These are phyloP conservation scores for Latrodectus elegans DNA, from an alignment of 2,888 invertebrate species.

Conservation along the genomic window DNA sequence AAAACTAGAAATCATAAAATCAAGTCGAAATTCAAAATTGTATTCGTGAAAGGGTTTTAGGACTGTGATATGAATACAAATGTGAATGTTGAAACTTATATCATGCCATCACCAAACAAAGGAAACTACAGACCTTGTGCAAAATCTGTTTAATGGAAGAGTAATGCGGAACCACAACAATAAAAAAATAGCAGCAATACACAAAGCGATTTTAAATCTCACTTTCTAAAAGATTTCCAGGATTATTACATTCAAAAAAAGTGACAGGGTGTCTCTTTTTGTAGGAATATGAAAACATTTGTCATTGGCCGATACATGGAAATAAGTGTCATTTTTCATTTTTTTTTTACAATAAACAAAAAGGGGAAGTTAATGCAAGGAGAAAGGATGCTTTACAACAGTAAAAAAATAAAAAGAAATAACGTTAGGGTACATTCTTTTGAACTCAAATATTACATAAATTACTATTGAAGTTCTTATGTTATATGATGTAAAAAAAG, in stretches of 20 bases:
- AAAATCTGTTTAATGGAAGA: neutral
- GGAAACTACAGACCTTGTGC: neutral
- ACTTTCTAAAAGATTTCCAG: neutral
- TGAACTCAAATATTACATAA: too few relatives aligned
- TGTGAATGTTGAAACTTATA: neutral
- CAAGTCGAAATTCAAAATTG: too few relatives aligned
- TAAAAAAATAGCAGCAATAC: neutral
- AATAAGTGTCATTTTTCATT: conserved; percentile 14
- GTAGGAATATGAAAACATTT: conserved; percentile 28
- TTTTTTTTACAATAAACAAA: neutral
- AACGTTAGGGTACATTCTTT: too few relatives aligned
- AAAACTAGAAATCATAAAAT: too few relatives aligned
- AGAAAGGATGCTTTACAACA: neutral
- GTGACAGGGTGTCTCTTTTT: neutral
- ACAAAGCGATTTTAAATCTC: neutral
- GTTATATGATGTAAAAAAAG: too few relatives aligned
- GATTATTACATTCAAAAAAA: neutral
- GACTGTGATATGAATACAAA: too few relatives aligned
- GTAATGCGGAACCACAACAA: neutral
- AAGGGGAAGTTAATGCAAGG: neutral
- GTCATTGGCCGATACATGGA: conserved; percentile 28
- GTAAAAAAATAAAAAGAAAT: too few relatives aligned
- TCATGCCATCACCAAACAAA: neutral
- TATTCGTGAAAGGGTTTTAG: too few relatives aligned
- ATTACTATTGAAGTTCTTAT: too few relatives aligned